A percentile compares a stretch with the other conserved stretches of the same genome.
phyloP scores from a whole-genome alignment of 2,113 vertebrate species.

The Amphiprion ocellaris region DNA sequence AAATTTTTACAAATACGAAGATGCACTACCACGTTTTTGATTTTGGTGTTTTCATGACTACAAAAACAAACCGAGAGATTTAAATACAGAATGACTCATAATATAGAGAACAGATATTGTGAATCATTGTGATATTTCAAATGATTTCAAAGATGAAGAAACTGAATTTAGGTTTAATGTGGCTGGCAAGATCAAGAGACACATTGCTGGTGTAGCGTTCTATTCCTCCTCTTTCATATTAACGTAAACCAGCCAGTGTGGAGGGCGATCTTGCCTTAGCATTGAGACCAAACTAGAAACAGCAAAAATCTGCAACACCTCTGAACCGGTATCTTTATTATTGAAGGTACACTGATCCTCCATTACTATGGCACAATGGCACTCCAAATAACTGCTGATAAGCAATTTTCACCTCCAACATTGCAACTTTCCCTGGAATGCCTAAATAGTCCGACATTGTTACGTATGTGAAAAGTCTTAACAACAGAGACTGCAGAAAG shows the following conservation, averaged over 20 bases:
- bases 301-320: slow-evolving; percentile 5
- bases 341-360: not conserved
- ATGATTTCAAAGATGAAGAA: too few relatives aligned
- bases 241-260: not conserved
- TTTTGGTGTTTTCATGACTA: not conserved
- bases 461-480: slow-evolving; percentile 27
- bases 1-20: slow-evolving; percentile 1
- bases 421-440: slow-evolving; percentile 4
- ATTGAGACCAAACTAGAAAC: not conserved
- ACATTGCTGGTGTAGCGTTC: not conserved
- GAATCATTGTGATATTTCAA: too few relatives aligned
- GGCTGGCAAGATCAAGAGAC: not conserved
- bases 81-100: too few relatives aligned
- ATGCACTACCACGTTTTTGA: not conserved
- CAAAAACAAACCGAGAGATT: too few relatives aligned
- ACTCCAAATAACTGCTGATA: not conserved
- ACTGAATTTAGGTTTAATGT: too few relatives aligned
- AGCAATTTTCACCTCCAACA: slow-evolving; percentile 1
- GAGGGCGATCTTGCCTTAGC: not conserved
- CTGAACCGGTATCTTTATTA: not conserved
- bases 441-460: slow-evolving; percentile 9
- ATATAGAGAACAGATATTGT: too few relatives aligned
- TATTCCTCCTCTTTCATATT: not conserved
- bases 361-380: not conserved
- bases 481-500: slow-evolving; percentile 38